Base-by-base conservation (phyloP, 2,888 invertebrate genomes). In the Therioaphis trifolii region DNA sequence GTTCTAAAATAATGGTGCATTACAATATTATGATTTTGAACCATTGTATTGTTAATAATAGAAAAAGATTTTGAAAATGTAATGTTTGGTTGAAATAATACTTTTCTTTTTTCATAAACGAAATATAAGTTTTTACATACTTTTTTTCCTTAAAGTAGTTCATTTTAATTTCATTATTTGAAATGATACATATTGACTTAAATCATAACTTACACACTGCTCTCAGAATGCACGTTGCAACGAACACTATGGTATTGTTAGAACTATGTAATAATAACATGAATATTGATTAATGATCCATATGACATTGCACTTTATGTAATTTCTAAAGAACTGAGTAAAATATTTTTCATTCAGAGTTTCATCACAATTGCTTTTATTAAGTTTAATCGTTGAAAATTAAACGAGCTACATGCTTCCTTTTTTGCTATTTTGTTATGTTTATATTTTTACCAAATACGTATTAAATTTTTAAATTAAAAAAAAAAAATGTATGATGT, bases 281-380 rank as follows among this genome's bases (percentile, higher is more conserved):
- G 21, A 46, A 68, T 61, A 76, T 76, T 76, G 63, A 76, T 76
- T 76, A 76, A 76, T 76, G 21, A 46, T 46, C 46, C 76, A 21
- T 46, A 63, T 63, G 27, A 76, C 27, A 63, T 18, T 63, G 76
- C n/a, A 46, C 46, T 46, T 46, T 46, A 18, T 61, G 14, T 29
- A 63, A 35, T 76, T 76, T 24, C 61, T 61, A 46, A 27, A 61
- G 29, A 24, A 75, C 21, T 71, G 27, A 21, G 29, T 75, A 61
- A 14, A 1, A 66, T 66, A 66, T 49, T 76, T 29, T 63, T 46
- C 61, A 61, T 43, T 75, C 76, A 29, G 35, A 12, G 46, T 46
- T 0, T 76, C n/a, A 63, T 29, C 21, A 76, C 76, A 76, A 63
- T 29, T 61, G 75, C 24, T 76, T 46, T 61, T 27, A 61, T 61